Conservation (phyloP, 2,113 vertebrate genomes). For the Psophia crepitans region DNA sequence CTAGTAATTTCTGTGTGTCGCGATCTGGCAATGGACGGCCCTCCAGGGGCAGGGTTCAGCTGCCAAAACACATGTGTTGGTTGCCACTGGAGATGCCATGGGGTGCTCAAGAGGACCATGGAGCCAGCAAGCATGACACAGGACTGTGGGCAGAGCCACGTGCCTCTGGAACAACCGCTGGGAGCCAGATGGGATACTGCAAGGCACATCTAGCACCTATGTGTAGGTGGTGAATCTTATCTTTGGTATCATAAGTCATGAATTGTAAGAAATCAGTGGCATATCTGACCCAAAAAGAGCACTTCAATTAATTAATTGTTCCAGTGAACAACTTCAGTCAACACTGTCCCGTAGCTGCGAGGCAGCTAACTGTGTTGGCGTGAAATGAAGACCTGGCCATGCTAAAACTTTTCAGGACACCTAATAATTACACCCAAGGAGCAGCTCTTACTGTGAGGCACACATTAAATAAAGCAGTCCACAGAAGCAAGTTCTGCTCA, state of each 20-base stretch:
- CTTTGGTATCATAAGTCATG: neutral
- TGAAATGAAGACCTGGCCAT: neutral
- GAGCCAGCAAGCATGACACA: neutral
- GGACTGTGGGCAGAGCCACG: neutral
- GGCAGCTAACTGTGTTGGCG: neutral
- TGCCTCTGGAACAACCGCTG: neutral
- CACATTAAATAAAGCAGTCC: neutral
- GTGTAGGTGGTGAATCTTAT: neutral
- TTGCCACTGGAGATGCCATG: neutral
- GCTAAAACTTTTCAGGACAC: neutral
- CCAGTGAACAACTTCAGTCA: neutral
- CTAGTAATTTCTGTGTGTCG: neutral
- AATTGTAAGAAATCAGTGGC: neutral
- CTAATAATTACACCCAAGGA: neutral
- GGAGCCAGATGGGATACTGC: neutral
- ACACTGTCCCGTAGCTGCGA: neutral
- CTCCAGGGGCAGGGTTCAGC: neutral
- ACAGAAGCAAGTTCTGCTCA: neutral
- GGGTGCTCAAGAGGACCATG: neutral
- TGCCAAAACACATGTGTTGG: neutral
- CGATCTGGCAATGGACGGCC: neutral
- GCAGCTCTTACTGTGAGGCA: neutral
- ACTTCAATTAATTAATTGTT: neutral
- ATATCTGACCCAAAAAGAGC: neutral
- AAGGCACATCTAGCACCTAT: neutral